These are phyloP conservation scores for Andrena marginata DNA, from an alignment of 2,888 invertebrate species.

Conservation along the genomic window DNA sequence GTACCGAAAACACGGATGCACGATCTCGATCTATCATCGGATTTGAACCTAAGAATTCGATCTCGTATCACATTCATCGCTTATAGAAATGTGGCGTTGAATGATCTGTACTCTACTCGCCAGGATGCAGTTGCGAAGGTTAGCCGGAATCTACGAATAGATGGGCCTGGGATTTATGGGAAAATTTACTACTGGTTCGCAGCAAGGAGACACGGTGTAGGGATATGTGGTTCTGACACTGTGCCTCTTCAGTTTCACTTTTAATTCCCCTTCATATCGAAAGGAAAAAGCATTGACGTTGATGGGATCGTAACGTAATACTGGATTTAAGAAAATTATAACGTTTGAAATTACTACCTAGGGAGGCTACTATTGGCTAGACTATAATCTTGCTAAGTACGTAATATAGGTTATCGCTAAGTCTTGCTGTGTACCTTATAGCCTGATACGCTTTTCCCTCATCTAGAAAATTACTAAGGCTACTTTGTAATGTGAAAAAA, in stretches of 20 bases:
- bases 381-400: constrained; percentile 19
- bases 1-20: too few species aligned
- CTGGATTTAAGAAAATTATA: constrained; percentile 15
- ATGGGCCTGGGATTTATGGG: too few species aligned
- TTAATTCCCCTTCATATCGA: neutral
- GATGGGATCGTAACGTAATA: neutral
- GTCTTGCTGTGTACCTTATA: neutral
- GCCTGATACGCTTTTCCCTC: neutral
- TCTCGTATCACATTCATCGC: too few species aligned
- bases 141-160: too few species aligned
- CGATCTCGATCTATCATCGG: too few species aligned
- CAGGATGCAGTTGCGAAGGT: too few species aligned
- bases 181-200: too few species aligned
- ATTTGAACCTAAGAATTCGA: too few species aligned
- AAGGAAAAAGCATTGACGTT: neutral
- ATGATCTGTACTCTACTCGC: too few species aligned
- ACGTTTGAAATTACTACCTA: constrained; percentile 12
- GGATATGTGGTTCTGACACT: too few species aligned
- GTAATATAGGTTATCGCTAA: constrained; percentile 20
- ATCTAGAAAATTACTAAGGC: neutral
- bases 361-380: neutral
- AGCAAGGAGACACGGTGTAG: too few species aligned
- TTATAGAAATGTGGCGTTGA: too few species aligned
- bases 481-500: neutral
- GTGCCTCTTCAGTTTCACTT: neutral